Base-by-base conservation (phyloP, 2,113 vertebrate species). In the Aspiorhynchus laticeps region DNA sequence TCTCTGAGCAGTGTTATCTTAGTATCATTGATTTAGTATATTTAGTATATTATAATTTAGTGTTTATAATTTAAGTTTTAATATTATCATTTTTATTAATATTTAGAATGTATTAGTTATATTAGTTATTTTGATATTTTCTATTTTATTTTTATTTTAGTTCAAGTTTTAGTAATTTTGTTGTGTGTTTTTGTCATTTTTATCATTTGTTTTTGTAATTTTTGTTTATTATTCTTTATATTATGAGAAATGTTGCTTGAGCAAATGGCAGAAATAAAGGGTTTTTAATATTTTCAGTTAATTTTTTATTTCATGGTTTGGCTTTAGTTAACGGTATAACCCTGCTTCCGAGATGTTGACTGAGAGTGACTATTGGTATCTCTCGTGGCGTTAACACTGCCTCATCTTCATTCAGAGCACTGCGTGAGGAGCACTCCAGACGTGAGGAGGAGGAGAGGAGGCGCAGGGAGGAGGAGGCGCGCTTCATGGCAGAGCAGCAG, bases 381-480 rank as follows among this genome's bases (percentile, higher is more conserved):
- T 71, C 28, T 69, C 8, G 19, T 21, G 31, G n/a, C 1, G 5
- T 31, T 79, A 36, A 80, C 7, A 36, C 53, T 61, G 31, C 4
- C 48, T 51, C 41, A 1, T 83, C 59, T 85, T 59, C 15, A 19
- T 33, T 1, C 90, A 99, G 98, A 91, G 88, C 91, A 80, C 90
- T 94, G 85, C 93, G 94, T 12, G 97, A 98, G 92, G 97, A 98
- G 92, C 95, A 93, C 21, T 93, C 94, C 26, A 94, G 90, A 0
- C 94, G 92, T 61, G 97, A 95, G 2, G 96, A 92, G 0, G 96
- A 97, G 90, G 97, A 97, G 91, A 95, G 95, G 89, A 95, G 91
- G 0, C 95, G 94, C 87, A 89, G 95, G 24, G 96, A 97, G 87
- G 97, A 96, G 36, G 95, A 96, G 90, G 95, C 95, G 0, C 93